phyloP scores from a whole-genome alignment of 2,888 invertebrate species.

The Hydropsyche betteni region DNA sequence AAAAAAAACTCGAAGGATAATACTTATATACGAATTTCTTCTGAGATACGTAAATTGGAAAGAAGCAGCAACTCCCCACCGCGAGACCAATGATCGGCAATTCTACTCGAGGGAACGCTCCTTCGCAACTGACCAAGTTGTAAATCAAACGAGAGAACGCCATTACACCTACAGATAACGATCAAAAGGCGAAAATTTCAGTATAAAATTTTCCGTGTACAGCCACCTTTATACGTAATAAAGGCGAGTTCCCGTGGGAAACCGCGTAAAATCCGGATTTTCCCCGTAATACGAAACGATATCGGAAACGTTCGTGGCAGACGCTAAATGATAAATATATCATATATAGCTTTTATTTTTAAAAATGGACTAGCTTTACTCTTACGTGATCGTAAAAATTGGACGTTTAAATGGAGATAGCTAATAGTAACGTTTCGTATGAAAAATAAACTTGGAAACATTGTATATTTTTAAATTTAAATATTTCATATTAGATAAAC shows the following conservation, averaged over 20 bases:
- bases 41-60: constrained; percentile 6
- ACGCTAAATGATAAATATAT: constrained; percentile 21
- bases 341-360: constrained; percentile 1
- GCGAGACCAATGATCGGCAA: constrained; percentile 10
- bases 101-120: constrained; percentile 4
- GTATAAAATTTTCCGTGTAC: constrained; percentile 23
- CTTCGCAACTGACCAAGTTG: constrained; percentile 14
- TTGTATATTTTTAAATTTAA: too few species aligned
- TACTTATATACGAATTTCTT: not conserved
- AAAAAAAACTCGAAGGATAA: too few species aligned
- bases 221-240: constrained; percentile 19
- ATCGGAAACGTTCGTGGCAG: constrained; percentile 20
- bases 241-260: constrained; percentile 31
- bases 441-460: too few species aligned
- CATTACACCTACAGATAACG: constrained; percentile 3
- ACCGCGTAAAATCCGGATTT: constrained; percentile 40
- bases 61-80: not conserved
- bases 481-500: too few species aligned
- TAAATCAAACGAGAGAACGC: constrained; percentile 15
- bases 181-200: constrained; percentile 25
- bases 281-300: constrained; percentile 36
- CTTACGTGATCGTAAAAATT: too few species aligned
- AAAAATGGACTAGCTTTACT: too few species aligned
- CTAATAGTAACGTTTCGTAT: too few species aligned
- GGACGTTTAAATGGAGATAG: too few species aligned